Evolutionary conservation across 2,888 invertebrate genomes (phyloP).

Genomic region (Hetaerina titia): DNA sequence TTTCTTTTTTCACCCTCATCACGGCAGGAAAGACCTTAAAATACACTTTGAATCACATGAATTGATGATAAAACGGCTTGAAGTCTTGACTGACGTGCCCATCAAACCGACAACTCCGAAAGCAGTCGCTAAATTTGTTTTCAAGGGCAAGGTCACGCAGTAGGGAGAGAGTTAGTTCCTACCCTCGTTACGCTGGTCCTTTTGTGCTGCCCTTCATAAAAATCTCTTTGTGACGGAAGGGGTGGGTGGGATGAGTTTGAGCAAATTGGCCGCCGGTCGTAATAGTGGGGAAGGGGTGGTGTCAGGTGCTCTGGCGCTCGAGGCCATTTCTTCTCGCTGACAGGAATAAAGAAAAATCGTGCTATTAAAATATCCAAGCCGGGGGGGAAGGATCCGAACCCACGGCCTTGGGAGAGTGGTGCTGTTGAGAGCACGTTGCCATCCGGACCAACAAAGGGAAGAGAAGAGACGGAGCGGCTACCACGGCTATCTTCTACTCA

Average conservation of each 20-base stretch:
- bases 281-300: neutral
- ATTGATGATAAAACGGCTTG: too few species aligned
- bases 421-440: too few species aligned
- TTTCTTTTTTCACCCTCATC: too few species aligned
- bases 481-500: too few species aligned
- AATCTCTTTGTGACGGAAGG: neutral
- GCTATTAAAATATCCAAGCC: neutral
- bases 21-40: too few species aligned
- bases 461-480: too few species aligned
- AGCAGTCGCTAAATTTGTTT: neutral
- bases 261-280: too few species aligned
- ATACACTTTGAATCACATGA: too few species aligned
- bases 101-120: neutral
- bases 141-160: slow-evolving; percentile 3
- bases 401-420: neutral
- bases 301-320: neutral
- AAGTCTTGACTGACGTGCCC: too few species aligned
- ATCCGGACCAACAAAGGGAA: neutral
- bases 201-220: neutral
- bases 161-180: neutral
- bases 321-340: neutral
- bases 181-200: neutral
- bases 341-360: neutral
- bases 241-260: too few species aligned
- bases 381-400: neutral